Base-by-base conservation (phyloP, 1,140 invertebrate genomes). In the Caenorhabditis remanei region DNA sequence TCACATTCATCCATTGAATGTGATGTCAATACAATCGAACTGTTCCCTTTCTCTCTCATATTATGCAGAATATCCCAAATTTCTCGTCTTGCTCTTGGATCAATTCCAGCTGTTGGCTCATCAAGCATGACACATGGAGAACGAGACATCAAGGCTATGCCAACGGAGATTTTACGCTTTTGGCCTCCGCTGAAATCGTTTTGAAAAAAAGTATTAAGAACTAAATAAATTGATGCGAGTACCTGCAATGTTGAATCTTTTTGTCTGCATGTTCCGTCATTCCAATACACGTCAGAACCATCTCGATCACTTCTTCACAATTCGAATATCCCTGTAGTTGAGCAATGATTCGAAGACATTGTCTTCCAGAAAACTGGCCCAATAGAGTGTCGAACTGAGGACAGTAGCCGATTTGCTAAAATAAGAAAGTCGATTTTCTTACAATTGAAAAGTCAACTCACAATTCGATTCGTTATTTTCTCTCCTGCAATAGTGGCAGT, bases 141-240 rank as follows among this genome's bases (percentile, higher is more conserved):
- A 56, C 21, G 65, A 46, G 96, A 95, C 91, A 97, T 94, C 41
- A 98, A 93, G 8, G 97, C 96, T 71, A 99, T 95, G 0, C 97
- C 97, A 58, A 97, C 96, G 89, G 96, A 97, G 41, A 99, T 93
- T 93, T 98, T 98, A 61, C 97, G 94, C 92, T 98, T 98, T 90
- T 98, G 99, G 0, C 97, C 97, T 13, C 96, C 96, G 16, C 21
- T 32, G 24, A 32, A 71, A 43, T 32, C 1, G 48, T 83, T 55
- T 43, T 71, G 14, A 4, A 4, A n/a, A 61, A 4, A n/a, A 61
- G n/a, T 3, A 2, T 61, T 21, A 0, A 61, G 8, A 61, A n/a
- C 56, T 24, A 21, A 4, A 21, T 53, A 24, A 75, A 61, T n/a
- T n/a, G 56, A 21, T 92, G 32, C 2, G 95, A 94, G 89, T 94